Base-by-base conservation (phyloP, 53 echinoderm and acorn worm species). In the Stichopus horrens region DNA sequence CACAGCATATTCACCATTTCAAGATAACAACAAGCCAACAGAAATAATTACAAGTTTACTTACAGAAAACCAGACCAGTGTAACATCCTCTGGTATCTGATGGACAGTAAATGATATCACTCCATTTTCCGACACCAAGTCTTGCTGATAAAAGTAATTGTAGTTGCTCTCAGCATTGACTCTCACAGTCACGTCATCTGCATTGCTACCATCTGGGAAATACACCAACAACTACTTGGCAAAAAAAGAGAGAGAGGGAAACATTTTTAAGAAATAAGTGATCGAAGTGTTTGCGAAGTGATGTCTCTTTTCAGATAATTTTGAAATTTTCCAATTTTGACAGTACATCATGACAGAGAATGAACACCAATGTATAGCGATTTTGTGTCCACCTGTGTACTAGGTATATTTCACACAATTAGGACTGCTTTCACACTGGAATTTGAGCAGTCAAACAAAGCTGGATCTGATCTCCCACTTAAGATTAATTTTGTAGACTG, bases 181-280 rank as follows among this genome's bases (percentile, higher is more conserved):
- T 52, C 91, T 86, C 21, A 98, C 91, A 10, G 95, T 92, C 59
- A 98, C 88, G 10, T 94, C 86, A 54, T 89, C 86, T 5, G 95
- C 98, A 63, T 93, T 92, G n/a, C 92, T 94, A 21, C 81, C 91
- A 83, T 98, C 98, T 0, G 98, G 95, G 80, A 94, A 95, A 52
- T 80, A 92, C 5, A 98, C 87, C 21, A 91, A 74, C 19, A 92
- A 86, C 98, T 98, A 21, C 7, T 18, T 19, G 20, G 16, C 10
- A 83, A 68, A 18, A 68, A 52, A 86, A 67, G 10, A 23, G 22
- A 58, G 6, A 22, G 22, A 22, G 57, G 5, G 14, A 84, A 57
- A 8, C 7, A 10, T 8, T 55, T 37, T 79, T 37, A 37, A 37
- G 37, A 37, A 37, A 37, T 37, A 37, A 37, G 37, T 37, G 37